Percentiles rank a stretch among this genome's conserved stretches.
These are phyloP conservation scores for Hippopotamus amphibius DNA, from an alignment of 2,113 vertebrate species.

Conservation along the genomic window DNA sequence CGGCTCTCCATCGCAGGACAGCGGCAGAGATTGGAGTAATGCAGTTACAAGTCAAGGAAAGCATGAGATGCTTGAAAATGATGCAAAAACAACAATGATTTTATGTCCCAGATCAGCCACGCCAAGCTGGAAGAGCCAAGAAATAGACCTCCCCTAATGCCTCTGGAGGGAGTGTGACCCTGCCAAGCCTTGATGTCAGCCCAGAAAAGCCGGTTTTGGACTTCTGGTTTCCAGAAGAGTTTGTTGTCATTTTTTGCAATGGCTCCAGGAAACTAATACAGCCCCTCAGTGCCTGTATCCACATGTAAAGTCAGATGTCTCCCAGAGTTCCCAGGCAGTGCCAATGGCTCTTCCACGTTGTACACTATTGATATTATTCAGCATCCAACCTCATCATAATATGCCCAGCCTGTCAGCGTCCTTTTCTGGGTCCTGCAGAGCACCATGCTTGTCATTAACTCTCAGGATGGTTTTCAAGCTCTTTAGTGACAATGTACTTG, in stretches of 20 bases:
- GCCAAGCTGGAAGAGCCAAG: neutral
- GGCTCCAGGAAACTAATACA: neutral
- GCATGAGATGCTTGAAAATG: neutral
- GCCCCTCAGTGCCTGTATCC: neutral
- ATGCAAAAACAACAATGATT: neutral
- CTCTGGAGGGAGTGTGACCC: neutral
- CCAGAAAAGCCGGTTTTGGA: neutral
- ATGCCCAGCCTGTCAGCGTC: neutral
- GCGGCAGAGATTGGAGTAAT: neutral
- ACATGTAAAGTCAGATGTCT: neutral
- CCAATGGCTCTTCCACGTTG: accelerated
- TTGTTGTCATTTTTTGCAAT: neutral
- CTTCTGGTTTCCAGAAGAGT: neutral
- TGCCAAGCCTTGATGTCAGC: neutral
- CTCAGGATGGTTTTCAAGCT: neutral
- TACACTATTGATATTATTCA: accelerated
- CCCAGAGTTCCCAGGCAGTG: neutral
- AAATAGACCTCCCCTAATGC: neutral
- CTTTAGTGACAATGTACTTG: neutral
- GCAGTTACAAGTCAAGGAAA: neutral
- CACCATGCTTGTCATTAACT: neutral
- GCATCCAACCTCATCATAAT: accelerated
- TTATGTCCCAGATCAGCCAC: neutral
- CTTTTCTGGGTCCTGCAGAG: neutral
- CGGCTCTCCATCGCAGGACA: no score